A percentile compares a stretch with the other conserved stretches of the same genome.
Conservation (phyloP, 64 coral and sea anemone species). For the Catalaphyllia jardinei region DNA sequence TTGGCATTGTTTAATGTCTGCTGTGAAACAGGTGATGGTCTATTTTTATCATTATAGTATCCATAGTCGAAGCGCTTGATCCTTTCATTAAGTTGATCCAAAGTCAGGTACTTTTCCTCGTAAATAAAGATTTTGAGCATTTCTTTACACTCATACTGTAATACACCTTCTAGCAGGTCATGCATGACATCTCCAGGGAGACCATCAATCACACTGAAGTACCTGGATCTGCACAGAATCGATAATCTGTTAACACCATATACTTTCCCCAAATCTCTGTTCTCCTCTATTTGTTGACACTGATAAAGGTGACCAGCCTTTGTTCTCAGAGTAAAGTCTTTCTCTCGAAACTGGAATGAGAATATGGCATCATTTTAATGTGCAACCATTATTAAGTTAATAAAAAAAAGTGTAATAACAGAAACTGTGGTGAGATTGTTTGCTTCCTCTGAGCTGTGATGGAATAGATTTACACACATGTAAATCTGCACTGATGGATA, state of each 20-base stretch:
- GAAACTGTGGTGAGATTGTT: no score
- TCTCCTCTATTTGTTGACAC: no score
- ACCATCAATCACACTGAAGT: constrained; percentile 48
- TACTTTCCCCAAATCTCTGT: no score
- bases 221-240: constrained; percentile 18
- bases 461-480: no score
- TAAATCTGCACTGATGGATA: no score
- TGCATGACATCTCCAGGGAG: constrained; percentile 60
- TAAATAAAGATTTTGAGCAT: constrained; percentile 33
- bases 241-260: constrained; percentile 44
- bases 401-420: no score
- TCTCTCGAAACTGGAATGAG: no score
- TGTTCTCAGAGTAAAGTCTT: no score
- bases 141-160: constrained; percentile 62
- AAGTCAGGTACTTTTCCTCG: constrained; percentile 46
- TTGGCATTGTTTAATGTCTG: neutral
- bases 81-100: constrained; percentile 40
- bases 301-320: no score
- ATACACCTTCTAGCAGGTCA: constrained; percentile 51
- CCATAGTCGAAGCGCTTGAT: constrained; percentile 57
- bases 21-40: constrained; percentile 14
- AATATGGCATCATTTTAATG: no score
- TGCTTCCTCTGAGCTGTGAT: no score
- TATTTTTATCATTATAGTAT: constrained; percentile 49
- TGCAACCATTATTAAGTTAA: no score